phyloP scores from a whole-genome alignment of 1,140 invertebrate genomes.

The Glossosoma conforme region DNA sequence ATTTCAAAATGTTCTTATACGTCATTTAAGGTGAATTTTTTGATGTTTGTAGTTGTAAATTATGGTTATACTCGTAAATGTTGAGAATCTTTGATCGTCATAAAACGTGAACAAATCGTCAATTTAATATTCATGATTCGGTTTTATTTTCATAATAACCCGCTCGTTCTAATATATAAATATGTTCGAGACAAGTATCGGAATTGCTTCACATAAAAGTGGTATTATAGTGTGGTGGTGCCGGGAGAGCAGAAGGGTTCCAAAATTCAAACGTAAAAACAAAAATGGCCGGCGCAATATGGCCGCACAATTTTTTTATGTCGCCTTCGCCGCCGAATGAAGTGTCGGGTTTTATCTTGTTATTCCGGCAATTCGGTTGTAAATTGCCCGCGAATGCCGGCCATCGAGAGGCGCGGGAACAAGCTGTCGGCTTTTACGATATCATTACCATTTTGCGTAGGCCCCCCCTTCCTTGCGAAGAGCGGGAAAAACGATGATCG shows the following conservation, averaged over 20 bases:
- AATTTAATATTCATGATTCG: too few species aligned
- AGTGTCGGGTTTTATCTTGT: constrained; percentile 17
- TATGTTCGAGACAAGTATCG: background rate
- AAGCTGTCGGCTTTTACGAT: constrained; percentile 24
- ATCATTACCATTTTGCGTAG: constrained; percentile 12
- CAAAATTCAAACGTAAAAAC: constrained; percentile 14
- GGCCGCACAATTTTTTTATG: constrained; percentile 13
- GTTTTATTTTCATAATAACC: too few species aligned
- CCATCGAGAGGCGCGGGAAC: constrained; percentile 15
- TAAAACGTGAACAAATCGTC: too few species aligned
- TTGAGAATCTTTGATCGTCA: too few species aligned
- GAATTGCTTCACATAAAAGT: too few species aligned
- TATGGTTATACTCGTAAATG: too few species aligned
- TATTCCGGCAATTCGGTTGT: constrained; percentile 22
- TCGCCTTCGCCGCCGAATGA: constrained; percentile 9
- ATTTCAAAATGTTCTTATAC: too few species aligned
- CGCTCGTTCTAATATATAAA: too few species aligned
- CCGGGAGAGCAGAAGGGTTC: too few species aligned
- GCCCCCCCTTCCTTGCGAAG: background rate
- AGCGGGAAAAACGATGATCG: constrained; percentile 16
- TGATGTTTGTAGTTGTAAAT: too few species aligned
- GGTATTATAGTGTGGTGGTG: too few species aligned
- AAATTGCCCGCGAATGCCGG: constrained; percentile 25
- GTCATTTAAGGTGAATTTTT: too few species aligned
- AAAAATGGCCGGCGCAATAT: constrained; percentile 11